A percentile compares a stretch with the other conserved stretches of the same genome.
These are phyloP conservation scores for Microchrysa polita DNA, from an alignment of 2,888 invertebrate genomes.

Conservation along the genomic window DNA sequence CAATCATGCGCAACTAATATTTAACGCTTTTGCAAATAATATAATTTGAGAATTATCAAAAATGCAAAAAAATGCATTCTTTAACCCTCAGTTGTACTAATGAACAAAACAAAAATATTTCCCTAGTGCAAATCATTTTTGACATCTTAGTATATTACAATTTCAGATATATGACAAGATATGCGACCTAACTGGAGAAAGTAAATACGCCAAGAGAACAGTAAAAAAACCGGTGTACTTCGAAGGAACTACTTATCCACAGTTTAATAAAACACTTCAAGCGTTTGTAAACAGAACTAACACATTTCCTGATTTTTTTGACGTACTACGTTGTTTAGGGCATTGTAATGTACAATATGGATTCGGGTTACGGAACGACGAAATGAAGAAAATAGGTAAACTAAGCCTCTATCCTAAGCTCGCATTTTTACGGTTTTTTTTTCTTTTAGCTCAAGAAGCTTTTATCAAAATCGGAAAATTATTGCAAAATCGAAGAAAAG, in stretches of 20 bases:
- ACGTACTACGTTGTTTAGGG: constrained; percentile 62
- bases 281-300: constrained; percentile 62
- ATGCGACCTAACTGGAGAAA: constrained; percentile 71
- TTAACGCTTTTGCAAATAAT: too few species aligned
- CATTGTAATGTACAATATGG: constrained; percentile 61
- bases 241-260: constrained; percentile 59
- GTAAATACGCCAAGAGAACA: constrained; percentile 60
- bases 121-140: too few species aligned
- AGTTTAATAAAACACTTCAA: constrained; percentile 62
- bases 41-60: too few species aligned
- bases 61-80: too few species aligned
- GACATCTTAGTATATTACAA: too few species aligned
- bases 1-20: too few species aligned
- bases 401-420: neutral
- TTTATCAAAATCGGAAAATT: constrained; percentile 74
- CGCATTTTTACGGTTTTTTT: neutral
- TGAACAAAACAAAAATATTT: too few species aligned
- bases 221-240: constrained; percentile 62
- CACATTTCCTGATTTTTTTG: constrained; percentile 68
- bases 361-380: constrained; percentile 58
- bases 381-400: constrained; percentile 62
- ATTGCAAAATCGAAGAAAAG: constrained; percentile 71
- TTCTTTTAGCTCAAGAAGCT: constrained; percentile 68
- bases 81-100: too few species aligned
- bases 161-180: constrained; percentile 67